These are phyloP conservation scores for Sclerodermus sp. DNA, from an alignment of 2,888 invertebrate species.

Conservation along the genomic window DNA sequence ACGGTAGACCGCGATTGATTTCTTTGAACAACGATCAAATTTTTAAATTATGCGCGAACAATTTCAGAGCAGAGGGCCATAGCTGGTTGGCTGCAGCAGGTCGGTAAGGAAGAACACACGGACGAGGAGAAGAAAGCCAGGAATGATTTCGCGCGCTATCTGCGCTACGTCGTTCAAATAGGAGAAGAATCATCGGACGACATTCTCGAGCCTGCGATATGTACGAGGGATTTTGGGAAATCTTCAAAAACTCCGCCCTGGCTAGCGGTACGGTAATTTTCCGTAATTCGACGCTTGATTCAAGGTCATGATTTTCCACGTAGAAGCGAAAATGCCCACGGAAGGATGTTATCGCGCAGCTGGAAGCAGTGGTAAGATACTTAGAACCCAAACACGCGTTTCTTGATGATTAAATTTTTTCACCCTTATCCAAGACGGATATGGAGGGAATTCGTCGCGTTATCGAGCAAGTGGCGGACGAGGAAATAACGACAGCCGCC, in stretches of 20 bases:
- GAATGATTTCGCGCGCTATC: slow-evolving; percentile 17
- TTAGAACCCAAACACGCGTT: not conserved
- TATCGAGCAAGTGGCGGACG: slow-evolving; percentile 22
- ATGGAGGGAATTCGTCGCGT: slow-evolving; percentile 17
- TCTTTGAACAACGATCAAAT: too few relatives aligned
- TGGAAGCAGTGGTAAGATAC: slow-evolving; percentile 19
- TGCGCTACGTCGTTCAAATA: slow-evolving; percentile 15
- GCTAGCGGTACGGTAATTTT: too few relatives aligned
- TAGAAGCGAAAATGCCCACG: slow-evolving; percentile 22
- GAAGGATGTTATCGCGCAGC: slow-evolving; percentile 21
- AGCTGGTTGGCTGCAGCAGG: slow-evolving; percentile 17
- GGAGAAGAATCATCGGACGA: slow-evolving; percentile 14
- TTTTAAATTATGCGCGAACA: too few relatives aligned
- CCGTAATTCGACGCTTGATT: too few relatives aligned
- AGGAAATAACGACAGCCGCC: slow-evolving; percentile 24
- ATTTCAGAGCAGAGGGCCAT: slow-evolving; percentile 16
- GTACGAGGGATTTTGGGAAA: slow-evolving; percentile 18
- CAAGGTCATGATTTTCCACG: too few relatives aligned
- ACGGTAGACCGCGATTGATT: too few relatives aligned
- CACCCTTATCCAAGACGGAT: slow-evolving; percentile 18
- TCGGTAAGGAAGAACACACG: slow-evolving; percentile 10
- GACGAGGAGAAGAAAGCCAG: slow-evolving; percentile 10
- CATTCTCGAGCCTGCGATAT: slow-evolving; percentile 10
- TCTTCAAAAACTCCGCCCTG: not conserved
- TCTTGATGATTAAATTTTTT: not conserved